These are phyloP conservation scores for Phthorimaea operculella DNA, from an alignment of 1,140 invertebrate species.

Conservation along the genomic window DNA sequence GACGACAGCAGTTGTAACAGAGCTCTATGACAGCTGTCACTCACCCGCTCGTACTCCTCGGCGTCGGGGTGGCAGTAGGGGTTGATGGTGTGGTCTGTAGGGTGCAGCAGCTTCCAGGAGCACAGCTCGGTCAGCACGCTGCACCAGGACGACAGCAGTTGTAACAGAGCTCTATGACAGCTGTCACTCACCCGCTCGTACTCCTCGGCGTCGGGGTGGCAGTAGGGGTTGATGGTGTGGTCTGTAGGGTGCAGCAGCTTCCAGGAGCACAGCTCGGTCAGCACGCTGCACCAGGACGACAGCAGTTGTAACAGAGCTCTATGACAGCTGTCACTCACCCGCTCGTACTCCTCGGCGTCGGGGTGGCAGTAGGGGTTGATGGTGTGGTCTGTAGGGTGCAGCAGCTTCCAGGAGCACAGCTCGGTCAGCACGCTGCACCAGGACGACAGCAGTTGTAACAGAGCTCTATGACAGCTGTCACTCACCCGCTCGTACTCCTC, in stretches of 20 bases:
- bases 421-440: conserved; percentile 99
- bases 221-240: conserved; percentile 96
- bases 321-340: conserved; percentile 78
- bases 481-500: conserved; percentile 94
- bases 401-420: conserved; percentile 97
- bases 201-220: conserved; percentile 97
- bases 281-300: conserved; percentile 97
- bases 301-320: conserved; percentile 93
- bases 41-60: conserved; percentile 98
- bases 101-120: conserved; percentile 97
- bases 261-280: conserved; percentile 98
- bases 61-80: conserved; percentile 95
- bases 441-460: conserved; percentile 92
- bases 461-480: too few species aligned
- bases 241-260: conserved; percentile 96
- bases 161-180: conserved; percentile 90
- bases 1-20: conserved; percentile 93
- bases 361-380: conserved; percentile 95
- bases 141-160: conserved; percentile 96
- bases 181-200: conserved; percentile 95
- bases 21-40: conserved; percentile 84
- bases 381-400: conserved; percentile 98
- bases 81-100: conserved; percentile 95
- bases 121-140: conserved; percentile 97
- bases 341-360: conserved; percentile 99